Base-by-base conservation (phyloP, 1,140 invertebrate species). In the Papilio polyxenes region DNA sequence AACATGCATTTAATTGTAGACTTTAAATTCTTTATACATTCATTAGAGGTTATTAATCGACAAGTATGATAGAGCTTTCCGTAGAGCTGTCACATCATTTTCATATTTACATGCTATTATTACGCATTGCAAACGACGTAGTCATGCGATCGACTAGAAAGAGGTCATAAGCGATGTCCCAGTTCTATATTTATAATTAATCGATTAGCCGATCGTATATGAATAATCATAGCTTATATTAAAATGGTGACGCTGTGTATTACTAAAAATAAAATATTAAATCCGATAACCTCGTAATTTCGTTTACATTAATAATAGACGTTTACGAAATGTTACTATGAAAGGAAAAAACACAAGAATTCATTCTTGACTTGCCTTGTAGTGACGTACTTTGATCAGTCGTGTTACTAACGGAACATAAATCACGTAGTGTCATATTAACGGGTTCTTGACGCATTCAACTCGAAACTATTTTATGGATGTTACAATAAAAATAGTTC, bases 341-440 rank as follows among this genome's bases (percentile, higher is more conserved):
- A 17, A 56, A 10, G 65, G 3, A 20, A 72, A 69, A 69, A 69
- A 72, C 65, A 15, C 13, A 40, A 72, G 31, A 37, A 72, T 40
- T 72, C 31, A 69, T 37, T 37, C 23, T 8, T 40, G 48, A 44
- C 37, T 20, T 40, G 48, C 20, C 37, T 20, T n/a, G 40, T 23
- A 79, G 78, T 23, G 49, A 56, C 20, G 20, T 48, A 49, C 15
- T 69, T 80, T 44, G 20, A 69, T 40, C 11, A 65, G 78, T 80
- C 78, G 15, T 23, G 78, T 80, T 69, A 69, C 11, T 48, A 80
- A 69, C 44, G 59, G 78, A 62, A 49, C 78, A 49, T 80, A 80
- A 80, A 80, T 80, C 37, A 80, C 59, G 65, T 48, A 48, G 59
- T 80, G 78, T 80, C 78, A 80, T 80, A 56, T 80, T 80, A 80